These are phyloP conservation scores for Chloroclysta siterata DNA, from an alignment of 2,888 invertebrate species.

Conservation along the genomic window DNA sequence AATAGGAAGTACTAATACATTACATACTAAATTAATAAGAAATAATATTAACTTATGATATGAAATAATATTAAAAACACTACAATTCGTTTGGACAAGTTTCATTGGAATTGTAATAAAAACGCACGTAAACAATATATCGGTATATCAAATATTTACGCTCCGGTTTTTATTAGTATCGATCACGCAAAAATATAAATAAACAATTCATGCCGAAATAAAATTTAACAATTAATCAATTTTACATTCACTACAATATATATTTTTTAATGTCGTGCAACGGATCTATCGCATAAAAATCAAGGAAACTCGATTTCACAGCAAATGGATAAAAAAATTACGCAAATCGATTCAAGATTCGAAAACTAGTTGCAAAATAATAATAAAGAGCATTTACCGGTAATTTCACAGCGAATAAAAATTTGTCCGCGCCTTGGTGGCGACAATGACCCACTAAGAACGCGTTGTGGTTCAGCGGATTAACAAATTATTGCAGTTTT, in stretches of 20 bases:
- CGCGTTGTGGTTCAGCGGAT: conserved; percentile 34
- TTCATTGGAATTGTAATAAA: no score
- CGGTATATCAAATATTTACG: no score
- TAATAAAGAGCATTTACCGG: conserved; percentile 68
- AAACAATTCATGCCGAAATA: no score
- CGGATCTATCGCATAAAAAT: conserved; percentile 38
- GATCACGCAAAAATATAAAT: no score
- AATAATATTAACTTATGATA: no score
- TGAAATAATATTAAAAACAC: no score
- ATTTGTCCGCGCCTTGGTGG: conserved; percentile 58
- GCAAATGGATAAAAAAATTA: conserved; percentile 60
- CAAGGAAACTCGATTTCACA: conserved; percentile 46
- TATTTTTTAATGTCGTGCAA: conserved; percentile 13
- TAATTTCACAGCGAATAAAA: conserved; percentile 75
- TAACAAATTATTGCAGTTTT: conserved; percentile 15
- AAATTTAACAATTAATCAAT: no score
- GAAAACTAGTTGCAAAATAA: conserved; percentile 70
- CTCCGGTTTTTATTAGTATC: no score
- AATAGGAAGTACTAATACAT: no score
- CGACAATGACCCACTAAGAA: conserved; percentile 79
- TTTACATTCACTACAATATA: background rate
- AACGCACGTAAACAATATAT: no score
- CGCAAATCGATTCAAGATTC: conserved; percentile 65
- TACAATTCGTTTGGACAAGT: no score
- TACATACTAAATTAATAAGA: no score